Evolutionary conservation across 2,113 vertebrate genomes (phyloP).

Genomic region (Marmota monax): DNA sequence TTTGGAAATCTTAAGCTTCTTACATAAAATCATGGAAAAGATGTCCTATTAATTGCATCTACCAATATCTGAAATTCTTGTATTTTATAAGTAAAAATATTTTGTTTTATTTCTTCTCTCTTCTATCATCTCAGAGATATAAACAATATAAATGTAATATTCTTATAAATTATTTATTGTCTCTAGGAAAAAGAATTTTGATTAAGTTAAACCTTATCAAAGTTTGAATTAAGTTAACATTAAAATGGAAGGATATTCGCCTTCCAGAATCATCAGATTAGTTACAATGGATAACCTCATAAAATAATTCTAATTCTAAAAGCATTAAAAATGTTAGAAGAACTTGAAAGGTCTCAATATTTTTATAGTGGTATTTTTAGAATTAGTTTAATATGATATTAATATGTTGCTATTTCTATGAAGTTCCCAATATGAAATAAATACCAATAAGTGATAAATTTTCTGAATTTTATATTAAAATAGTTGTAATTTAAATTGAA

Average conservation of each 20-base stretch:
- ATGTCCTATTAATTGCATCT: not conserved
- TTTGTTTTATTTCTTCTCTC: not conserved
- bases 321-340: not conserved
- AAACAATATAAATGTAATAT: not conserved
- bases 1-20: not conserved
- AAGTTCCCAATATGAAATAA: not conserved
- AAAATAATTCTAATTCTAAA: not conserved
- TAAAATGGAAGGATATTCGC: not conserved
- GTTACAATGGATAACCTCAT: not conserved
- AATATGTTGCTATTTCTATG: not conserved
- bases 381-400: not conserved
- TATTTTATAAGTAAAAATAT: not conserved
- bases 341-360: not conserved
- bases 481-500: not conserved
- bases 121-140: not conserved
- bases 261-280: not conserved
- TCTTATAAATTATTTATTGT: not conserved
- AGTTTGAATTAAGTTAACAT: not conserved
- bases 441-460: not conserved
- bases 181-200: not conserved
- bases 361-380: not conserved
- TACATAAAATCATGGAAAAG: not conserved
- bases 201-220: not conserved
- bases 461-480: not conserved
- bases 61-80: not conserved